A percentile compares a stretch with the other conserved stretches of the same genome.
Conservation (phyloP, 2,113 vertebrate species). For the Monarcha castaneiventris region DNA sequence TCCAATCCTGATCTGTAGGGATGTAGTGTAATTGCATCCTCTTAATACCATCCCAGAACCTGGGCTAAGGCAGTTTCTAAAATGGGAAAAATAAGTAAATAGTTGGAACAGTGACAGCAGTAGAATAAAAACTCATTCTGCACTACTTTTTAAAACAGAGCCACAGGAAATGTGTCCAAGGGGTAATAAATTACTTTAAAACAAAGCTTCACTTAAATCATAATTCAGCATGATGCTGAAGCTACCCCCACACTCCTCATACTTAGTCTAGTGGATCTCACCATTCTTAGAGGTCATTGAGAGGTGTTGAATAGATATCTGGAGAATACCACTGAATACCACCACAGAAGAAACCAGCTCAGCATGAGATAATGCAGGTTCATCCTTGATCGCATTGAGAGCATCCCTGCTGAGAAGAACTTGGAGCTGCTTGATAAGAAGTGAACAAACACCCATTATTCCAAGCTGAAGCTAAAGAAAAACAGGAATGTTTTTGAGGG, state of each 20-base stretch:
- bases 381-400: not conserved
- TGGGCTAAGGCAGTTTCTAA: not conserved
- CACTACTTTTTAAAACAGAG: not conserved
- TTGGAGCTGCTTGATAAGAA: not conserved
- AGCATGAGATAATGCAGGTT: not conserved
- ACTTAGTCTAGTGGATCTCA: not conserved
- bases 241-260: not conserved
- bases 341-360: not conserved
- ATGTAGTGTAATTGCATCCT: not conserved
- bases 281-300: not conserved
- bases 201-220: not conserved
- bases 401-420: not conserved
- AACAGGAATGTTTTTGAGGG: not conserved
- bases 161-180: not conserved
- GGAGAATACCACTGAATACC: not conserved
- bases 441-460: not conserved
- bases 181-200: not conserved
- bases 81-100: not conserved
- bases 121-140: not conserved
- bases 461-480: not conserved
- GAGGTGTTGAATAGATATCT: not conserved
- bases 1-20: not conserved
- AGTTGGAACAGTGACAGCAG: not conserved
- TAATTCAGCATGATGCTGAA: not conserved
- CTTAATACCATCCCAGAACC: not conserved